phyloP scores from a whole-genome alignment of 2,888 invertebrate species.

The Dione vanillae region DNA sequence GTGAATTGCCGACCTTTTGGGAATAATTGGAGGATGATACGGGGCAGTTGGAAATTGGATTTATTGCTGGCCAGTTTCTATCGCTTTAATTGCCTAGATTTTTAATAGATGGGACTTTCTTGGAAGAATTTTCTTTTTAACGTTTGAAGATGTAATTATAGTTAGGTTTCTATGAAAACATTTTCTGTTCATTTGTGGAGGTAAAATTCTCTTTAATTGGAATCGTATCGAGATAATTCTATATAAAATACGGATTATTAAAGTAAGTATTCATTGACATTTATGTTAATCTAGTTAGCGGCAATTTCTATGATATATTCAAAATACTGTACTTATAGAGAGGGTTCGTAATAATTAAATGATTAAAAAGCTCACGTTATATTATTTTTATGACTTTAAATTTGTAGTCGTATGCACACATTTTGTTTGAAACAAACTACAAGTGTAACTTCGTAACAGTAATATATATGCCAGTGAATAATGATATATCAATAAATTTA shows the following conservation, averaged over 20 bases:
- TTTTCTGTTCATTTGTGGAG: background rate
- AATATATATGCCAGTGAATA: too few species aligned
- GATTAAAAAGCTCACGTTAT: too few species aligned
- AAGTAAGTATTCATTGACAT: too few species aligned
- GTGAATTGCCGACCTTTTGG: slow-evolving; percentile 65
- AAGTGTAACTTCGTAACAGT: too few species aligned
- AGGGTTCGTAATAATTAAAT: too few species aligned
- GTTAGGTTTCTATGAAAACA: background rate
- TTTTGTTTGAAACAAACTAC: too few species aligned
- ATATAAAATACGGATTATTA: background rate
- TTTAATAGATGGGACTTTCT: slow-evolving; percentile 4
- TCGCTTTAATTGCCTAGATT: slow-evolving; percentile 35
- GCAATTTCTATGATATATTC: too few species aligned
- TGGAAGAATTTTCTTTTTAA: slow-evolving; percentile 7
- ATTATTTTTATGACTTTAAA: too few species aligned
- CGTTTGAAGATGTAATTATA: background rate
- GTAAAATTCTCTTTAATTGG: background rate
- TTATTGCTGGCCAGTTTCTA: slow-evolving; percentile 35
- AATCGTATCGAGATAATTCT: background rate
- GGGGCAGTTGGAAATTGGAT: slow-evolving; percentile 27
- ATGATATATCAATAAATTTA: too few species aligned
- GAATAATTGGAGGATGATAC: slow-evolving; percentile 59
- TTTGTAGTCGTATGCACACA: too few species aligned
- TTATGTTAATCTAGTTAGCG: too few species aligned
- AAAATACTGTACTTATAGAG: too few species aligned